Conservation (phyloP, 2,888 invertebrate genomes). For the Drosophila fulvimacula region DNA sequence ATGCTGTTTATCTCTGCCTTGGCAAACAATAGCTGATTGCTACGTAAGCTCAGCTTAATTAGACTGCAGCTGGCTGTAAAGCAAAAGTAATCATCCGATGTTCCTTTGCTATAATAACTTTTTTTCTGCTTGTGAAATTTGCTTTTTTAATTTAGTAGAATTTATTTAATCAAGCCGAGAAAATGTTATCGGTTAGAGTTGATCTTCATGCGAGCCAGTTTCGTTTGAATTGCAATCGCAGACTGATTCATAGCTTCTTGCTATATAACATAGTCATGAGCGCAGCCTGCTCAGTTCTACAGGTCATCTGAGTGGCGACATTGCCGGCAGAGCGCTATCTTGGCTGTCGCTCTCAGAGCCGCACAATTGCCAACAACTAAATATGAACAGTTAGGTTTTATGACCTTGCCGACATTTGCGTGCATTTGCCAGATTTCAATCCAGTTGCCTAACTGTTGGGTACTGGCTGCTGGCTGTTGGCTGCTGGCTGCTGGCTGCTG, state of each 20-base stretch:
- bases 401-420: slow-evolving; percentile 60
- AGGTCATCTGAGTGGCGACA: slow-evolving; percentile 19
- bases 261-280: neutral
- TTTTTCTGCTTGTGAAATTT: too few relatives aligned
- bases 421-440: slow-evolving; percentile 22
- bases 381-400: slow-evolving; percentile 71
- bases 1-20: too few relatives aligned
- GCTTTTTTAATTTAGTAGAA: too few relatives aligned
- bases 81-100: too few relatives aligned
- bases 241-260: neutral
- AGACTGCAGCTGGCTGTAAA: neutral
- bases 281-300: neutral
- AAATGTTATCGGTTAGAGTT: too few relatives aligned
- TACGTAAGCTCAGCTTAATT: neutral
- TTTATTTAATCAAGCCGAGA: too few relatives aligned
- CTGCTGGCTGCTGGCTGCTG: slow-evolving; percentile 13
- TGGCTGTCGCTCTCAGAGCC: neutral
- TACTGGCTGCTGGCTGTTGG: slow-evolving; percentile 5
- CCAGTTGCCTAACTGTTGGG: neutral
- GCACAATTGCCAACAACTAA: slow-evolving; percentile 45
- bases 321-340: neutral
- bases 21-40: neutral
- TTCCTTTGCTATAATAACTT: too few relatives aligned
- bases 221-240: neutral
- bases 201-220: neutral